These are phyloP conservation scores for Sialis fuliginosa DNA, from an alignment of 2,888 invertebrate genomes.

Conservation along the genomic window DNA sequence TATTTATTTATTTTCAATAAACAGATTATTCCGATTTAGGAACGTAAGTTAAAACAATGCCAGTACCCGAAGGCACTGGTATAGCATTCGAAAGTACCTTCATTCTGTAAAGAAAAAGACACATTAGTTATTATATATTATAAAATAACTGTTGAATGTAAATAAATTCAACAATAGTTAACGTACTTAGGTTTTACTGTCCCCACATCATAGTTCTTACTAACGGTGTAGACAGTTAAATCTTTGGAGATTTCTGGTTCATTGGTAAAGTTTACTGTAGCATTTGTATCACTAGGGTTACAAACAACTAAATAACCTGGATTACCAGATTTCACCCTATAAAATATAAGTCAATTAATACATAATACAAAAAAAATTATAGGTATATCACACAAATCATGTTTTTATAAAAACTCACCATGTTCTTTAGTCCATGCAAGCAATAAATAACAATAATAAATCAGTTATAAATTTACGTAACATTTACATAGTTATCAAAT, in stretches of 20 bases:
- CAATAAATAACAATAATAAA: no score
- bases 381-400: neutral
- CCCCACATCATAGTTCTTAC: slow-evolving; percentile 27
- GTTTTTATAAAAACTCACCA: neutral
- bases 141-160: neutral
- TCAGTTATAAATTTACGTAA: no score
- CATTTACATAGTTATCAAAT: no score
- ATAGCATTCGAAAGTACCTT: slow-evolving; percentile 36
- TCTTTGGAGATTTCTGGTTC: slow-evolving; percentile 33
- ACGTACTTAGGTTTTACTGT: slow-evolving; percentile 27
- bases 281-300: slow-evolving; percentile 36
- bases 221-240: slow-evolving; percentile 39
- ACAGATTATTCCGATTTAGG: slow-evolving; percentile 25
- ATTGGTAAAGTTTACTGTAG: slow-evolving; percentile 34
- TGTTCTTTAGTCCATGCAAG: no score
- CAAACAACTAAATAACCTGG: slow-evolving; percentile 57
- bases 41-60: slow-evolving; percentile 51
- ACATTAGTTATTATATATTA: slow-evolving; percentile 7
- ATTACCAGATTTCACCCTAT: slow-evolving; percentile 53
- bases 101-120: slow-evolving; percentile 28
- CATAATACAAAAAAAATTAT: neutral
- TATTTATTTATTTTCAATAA: no score
- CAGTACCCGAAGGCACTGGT: slow-evolving; percentile 40
- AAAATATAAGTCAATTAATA: slow-evolving; percentile 8
- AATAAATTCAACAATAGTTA: neutral